Base-by-base conservation (phyloP, 2,888 invertebrate species). In the Leucophenga montana region DNA sequence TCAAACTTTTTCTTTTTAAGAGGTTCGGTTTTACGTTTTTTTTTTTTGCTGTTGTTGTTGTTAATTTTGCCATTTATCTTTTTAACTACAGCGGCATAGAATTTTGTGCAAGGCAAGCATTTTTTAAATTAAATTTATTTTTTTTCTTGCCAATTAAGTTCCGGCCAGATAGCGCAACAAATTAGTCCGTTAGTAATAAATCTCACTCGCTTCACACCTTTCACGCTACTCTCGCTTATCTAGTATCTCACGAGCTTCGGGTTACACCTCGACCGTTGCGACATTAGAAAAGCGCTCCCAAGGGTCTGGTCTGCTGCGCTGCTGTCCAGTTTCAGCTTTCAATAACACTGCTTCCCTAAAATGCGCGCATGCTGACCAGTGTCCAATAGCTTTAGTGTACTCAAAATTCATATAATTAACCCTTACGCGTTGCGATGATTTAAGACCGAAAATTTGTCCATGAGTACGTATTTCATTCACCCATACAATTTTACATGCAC, bases 51-150 rank as follows among this genome's bases (percentile, higher is more conserved):
- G 18, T 20, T 68, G 57, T 20, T 61, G 31, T 68, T 59, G 78
- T 72, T 82, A 80, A 81, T 82, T 78, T 74, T 62, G 31, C 70
- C 72, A 80, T 81, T 81, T 79, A 79, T 79, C 77, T 73, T 67
- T 65, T 73, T 79, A 78, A 79, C 78, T 73, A 50, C 70, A 64
- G 74, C 71, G 14, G 20, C 53, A 18, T 53, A 20, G 53, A 39
- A 39, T 39, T 39, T 62, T 61, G 70, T n/a, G 69, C 57, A 62
- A 50, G 75, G 69, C 75, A 46, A 70, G 62, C 70, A 53, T 4
- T 57, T 20, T 14, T 20, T 13, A 14, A 18, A 57, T 57, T 27
- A n/a, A 18, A 14, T 57, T n/a, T 50, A 16, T 27, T 16, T 50
- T n/a, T 20, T 53, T 53, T 20, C 16, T 31, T 16, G 27, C 53